Conservation (phyloP, 1,140 invertebrate genomes). For the Phymorhynchus buccinoides region DNA sequence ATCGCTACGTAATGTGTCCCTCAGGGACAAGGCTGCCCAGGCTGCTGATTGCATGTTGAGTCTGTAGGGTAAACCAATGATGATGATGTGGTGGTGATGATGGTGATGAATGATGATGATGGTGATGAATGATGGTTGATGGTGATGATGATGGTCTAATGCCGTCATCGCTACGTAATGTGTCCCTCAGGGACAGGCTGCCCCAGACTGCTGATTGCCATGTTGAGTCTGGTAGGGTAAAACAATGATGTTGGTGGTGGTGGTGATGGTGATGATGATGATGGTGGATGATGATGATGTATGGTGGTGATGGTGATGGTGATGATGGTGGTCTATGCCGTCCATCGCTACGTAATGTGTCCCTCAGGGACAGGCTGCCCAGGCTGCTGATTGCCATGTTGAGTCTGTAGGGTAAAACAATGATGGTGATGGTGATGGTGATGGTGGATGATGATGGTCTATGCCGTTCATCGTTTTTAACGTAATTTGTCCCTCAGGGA, state of each 20-base stretch:
- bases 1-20: background rate
- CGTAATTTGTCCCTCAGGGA: too few relatives aligned
- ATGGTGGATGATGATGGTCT: too few relatives aligned
- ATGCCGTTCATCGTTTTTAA: too few relatives aligned
- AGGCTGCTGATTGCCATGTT: constrained; percentile 34
- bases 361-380: background rate
- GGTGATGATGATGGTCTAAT: background rate
- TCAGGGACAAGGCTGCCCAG: background rate
- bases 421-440: background rate
- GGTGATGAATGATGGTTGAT: too few relatives aligned
- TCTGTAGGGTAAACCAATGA: background rate
- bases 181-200: background rate
- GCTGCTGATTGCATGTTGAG: background rate
- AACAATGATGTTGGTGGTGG: too few relatives aligned
- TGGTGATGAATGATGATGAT: too few relatives aligned
- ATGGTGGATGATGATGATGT: too few relatives aligned
- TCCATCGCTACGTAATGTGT: too few relatives aligned
- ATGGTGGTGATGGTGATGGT: too few relatives aligned
- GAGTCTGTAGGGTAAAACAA: background rate
- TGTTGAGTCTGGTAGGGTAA: background rate
- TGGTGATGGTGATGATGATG: too few relatives aligned
- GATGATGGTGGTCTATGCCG: too few relatives aligned
- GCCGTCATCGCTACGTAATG: background rate
- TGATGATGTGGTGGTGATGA: background rate
- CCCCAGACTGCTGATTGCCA: background rate